Conservation (phyloP, 1,140 invertebrate genomes). For the Lerema accius region DNA sequence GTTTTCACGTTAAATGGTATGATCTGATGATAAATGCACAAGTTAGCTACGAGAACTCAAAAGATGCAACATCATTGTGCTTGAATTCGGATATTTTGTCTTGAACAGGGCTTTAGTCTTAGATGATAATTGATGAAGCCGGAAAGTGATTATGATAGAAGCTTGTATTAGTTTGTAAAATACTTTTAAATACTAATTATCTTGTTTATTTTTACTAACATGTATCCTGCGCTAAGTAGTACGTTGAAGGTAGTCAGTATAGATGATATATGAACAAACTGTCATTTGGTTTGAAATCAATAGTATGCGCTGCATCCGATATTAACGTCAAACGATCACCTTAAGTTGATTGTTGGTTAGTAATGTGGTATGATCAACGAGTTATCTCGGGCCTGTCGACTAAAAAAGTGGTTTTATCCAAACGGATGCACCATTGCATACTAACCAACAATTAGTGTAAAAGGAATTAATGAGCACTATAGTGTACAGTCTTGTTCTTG, state of each 20-base stretch:
- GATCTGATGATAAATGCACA: too few species aligned
- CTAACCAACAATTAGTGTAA: slow-evolving; percentile 65
- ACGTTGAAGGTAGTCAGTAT: not conserved
- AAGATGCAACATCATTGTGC: too few species aligned
- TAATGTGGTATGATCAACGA: slow-evolving; percentile 32
- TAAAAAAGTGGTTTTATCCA: slow-evolving; percentile 53
- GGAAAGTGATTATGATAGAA: too few species aligned
- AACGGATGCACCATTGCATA: slow-evolving; percentile 62
- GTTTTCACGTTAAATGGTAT: too few species aligned
- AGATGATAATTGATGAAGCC: too few species aligned
- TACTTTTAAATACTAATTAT: too few species aligned
- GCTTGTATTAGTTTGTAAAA: too few species aligned
- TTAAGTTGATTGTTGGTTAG: slow-evolving; percentile 39
- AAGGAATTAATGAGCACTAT: slow-evolving; percentile 53
- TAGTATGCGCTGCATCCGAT: slow-evolving; percentile 12
- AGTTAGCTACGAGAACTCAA: too few species aligned
- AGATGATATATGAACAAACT: not conserved
- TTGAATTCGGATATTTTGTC: too few species aligned
- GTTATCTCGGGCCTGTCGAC: slow-evolving; percentile 37
- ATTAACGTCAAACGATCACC: slow-evolving; percentile 40
- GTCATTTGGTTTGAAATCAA: slow-evolving; percentile 8
- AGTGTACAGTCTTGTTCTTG: slow-evolving; percentile 28
- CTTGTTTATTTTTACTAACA: too few species aligned
- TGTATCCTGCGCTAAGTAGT: not conserved
- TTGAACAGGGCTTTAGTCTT: too few species aligned